Conservation (phyloP, 2,113 vertebrate species). For the Trachemys scripta region DNA sequence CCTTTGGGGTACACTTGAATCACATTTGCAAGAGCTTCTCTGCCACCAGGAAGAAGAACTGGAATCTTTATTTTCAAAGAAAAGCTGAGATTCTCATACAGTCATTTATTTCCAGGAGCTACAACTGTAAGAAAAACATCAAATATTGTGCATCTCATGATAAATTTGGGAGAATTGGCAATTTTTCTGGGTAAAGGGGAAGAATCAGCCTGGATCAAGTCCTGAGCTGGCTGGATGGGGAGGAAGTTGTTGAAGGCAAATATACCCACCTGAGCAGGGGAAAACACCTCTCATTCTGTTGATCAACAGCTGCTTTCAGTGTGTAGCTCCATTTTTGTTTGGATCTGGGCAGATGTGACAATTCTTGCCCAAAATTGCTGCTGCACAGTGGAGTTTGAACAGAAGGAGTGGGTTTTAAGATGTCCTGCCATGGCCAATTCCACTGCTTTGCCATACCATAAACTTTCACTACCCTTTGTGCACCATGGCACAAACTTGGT, state of each 20-base stretch:
- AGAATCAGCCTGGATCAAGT: not conserved
- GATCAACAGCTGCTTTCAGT: not conserved
- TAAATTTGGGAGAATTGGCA: not conserved
- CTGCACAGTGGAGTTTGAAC: not conserved
- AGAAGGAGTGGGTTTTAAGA: not conserved
- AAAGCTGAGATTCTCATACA: not conserved
- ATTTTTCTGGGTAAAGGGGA: fast-evolving
- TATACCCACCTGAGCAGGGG: fast-evolving
- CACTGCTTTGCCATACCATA: not conserved
- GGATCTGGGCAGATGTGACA: not conserved
- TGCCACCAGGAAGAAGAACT: not conserved
- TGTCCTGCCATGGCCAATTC: not conserved
- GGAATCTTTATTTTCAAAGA: not conserved
- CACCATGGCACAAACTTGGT: not conserved
- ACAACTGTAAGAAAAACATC: not conserved
- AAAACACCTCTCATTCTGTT: not conserved
- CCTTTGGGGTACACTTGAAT: not conserved
- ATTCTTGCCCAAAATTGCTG: not conserved
- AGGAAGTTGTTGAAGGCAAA: too few relatives aligned
- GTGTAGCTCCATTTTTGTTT: not conserved
- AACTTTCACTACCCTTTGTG: not conserved
- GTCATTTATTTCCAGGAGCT: not conserved
- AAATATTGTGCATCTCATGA: not conserved
- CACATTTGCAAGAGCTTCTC: not conserved
- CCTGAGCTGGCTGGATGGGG: not conserved